Evolutionary conservation across 2,113 vertebrate genomes (phyloP), one percentile per base, ranked within the genome.

Genomic region (Synchiropus splendidus): DNA sequence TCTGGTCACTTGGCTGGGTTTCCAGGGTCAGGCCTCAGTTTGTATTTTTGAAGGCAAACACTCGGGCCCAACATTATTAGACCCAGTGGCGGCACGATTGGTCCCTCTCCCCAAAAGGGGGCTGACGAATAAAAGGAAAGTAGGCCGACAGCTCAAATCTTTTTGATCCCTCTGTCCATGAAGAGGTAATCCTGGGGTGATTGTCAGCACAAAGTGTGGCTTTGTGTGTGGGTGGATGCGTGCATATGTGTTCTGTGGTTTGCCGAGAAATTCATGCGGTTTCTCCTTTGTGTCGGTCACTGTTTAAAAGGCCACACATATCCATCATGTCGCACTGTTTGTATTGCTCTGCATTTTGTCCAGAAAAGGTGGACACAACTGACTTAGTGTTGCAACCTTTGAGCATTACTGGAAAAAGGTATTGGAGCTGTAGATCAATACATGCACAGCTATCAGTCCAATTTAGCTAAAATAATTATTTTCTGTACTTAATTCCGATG

Each of bases 141-240:
- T 64, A 45, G 61, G 72, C 67, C 65, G 72, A 69, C 65, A 59
- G 73, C 75, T 77, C 79, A 82, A 86, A 67, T 84, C 81, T 68
- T 73, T 60, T 61, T 83, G 81, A 83, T 84, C 81, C 82, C 79
- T 53, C 48, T 70, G 68, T 83, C 78, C 78, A 83, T 79, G 63
- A 66, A 40, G 33, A 39, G 67, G 65, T 82, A 82, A 83, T 83
- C 84, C 77, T 32, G 74, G 50, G 61, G 48, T 55, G 64, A 71
- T 69, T 36, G 77, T 84, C 83, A 83, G 82, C 79, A 82, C 79
- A 82, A 76, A 83, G 64, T 68, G 57, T 44, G 52, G 73, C 73
- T 77, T 80, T 75, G 58, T 72, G 31, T 63, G 17, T 58, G 39
- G 55, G 12, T 50, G 18, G 46, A 12, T 54, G 35, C 38, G 13